Percentiles rank a stretch among this genome's conserved stretches.
These are phyloP conservation scores for Escarpia spicata DNA, from an alignment of 2,888 invertebrate genomes.

Conservation along the genomic window DNA sequence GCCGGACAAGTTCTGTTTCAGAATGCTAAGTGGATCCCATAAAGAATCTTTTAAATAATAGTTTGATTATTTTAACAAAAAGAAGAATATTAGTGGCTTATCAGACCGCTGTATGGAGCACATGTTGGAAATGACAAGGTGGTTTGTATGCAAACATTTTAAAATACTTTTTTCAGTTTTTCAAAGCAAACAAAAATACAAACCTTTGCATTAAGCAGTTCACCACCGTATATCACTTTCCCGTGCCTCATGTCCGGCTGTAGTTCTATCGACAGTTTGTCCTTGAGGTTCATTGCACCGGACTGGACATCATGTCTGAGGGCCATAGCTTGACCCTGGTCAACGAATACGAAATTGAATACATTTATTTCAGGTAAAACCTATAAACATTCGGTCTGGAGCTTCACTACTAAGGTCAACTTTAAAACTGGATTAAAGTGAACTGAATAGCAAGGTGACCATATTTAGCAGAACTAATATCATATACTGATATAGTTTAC, in stretches of 20 bases:
- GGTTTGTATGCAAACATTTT: too few species aligned
- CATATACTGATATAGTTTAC: too few species aligned
- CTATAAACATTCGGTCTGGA: too few species aligned
- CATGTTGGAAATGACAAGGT: neutral
- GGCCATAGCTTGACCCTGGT: conserved; percentile 78
- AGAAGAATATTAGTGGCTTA: neutral
- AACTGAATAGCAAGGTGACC: neutral
- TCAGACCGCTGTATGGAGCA: neutral
- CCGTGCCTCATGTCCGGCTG: conserved; percentile 89
- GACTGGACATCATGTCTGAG: conserved; percentile 77
- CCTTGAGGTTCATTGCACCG: conserved; percentile 81
- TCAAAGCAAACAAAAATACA: neutral
- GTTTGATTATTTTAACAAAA: too few species aligned
- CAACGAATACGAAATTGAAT: neutral
- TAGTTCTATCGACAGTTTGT: conserved; percentile 83
- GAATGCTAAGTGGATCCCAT: too few species aligned
- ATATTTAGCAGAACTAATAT: neutral
- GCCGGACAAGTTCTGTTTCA: too few species aligned
- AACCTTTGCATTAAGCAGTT: conserved; percentile 84
- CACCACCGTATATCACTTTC: conserved; percentile 87
- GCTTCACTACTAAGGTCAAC: too few species aligned
- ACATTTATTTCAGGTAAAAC: too few species aligned
- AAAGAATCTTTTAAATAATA: too few species aligned
- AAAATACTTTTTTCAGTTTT: too few species aligned
- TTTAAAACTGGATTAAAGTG: too few species aligned